Base-by-base conservation (phyloP, 2,797 vertebrate genomes). In the Poecilia gillii region DNA sequence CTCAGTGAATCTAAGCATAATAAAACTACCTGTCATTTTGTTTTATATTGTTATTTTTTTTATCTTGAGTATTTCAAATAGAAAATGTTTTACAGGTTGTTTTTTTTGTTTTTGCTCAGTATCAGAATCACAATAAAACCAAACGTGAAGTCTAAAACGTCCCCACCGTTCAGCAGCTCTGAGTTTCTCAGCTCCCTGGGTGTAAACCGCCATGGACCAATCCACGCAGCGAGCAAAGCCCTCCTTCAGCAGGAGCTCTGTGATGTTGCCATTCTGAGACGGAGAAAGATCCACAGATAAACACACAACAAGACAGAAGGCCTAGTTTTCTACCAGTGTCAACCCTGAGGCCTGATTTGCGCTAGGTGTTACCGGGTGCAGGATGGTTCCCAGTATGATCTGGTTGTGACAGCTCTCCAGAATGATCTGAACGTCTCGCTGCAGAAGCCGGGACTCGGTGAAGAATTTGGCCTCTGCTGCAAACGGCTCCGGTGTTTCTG, bases 381-480 rank as follows among this genome's bases (percentile, higher is more conserved):
- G 94, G 93, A 99, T 98, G 91, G 98, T 99, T 72, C 98, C 98
- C 92, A 99, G 93, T 89, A 99, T 95, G 91, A 98, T 93, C 95
- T 99, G 98, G 95, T 99, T 99, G 87, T 97, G 98, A 84, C 98
- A 98, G 94, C 98, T 99, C 93, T 99, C 98, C 94, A 99, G 90
- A 81, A 99, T 95, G 28, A 99, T 99, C 95, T 99, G 98, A 81
- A 99, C 98, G 0, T 99, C 98, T 85, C 98, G 95, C 94, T 99
- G 98, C 64, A 99, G 96, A 74, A 99, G 95, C 66, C 98, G 96
- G 0, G 98, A 99, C 88, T 99, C 98, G 0, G 98, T 99, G 94
- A 99, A 99, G 93, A 99, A 99, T 86, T 98, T 99, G 81, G 98
- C 98, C 89, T 99, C 98, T 0, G 98, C 98, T 0, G 98, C 98